Conservation (phyloP, 1,140 invertebrate species). For the Lordiphosa stackelbergi region DNA sequence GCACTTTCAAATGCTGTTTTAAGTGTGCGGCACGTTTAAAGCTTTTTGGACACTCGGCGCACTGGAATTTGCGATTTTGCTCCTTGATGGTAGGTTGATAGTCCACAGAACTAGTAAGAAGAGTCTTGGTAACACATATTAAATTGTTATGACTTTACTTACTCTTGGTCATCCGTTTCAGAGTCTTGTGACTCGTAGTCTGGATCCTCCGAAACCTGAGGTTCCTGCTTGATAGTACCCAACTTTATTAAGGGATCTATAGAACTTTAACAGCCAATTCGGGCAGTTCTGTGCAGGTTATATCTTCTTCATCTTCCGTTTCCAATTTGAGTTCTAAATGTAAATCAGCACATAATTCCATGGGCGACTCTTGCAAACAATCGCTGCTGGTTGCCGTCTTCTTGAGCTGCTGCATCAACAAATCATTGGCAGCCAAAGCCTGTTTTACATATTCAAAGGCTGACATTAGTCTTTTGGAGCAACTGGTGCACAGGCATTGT, state of each 20-base stretch:
- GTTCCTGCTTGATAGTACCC: slow-evolving; percentile 6
- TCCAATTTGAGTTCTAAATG: slow-evolving; percentile 62
- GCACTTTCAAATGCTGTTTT: slow-evolving; percentile 55
- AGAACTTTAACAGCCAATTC: slow-evolving; percentile 41
- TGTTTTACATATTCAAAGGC: slow-evolving; percentile 62
- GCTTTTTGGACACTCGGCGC: slow-evolving; percentile 44
- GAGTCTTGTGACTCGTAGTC: too few relatives aligned
- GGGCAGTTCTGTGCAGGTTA: slow-evolving; percentile 45
- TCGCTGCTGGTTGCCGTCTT: slow-evolving; percentile 24
- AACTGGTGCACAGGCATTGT: slow-evolving; percentile 44
- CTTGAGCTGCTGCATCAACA: slow-evolving; percentile 27
- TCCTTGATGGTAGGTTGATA: too few relatives aligned
- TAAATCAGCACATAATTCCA: slow-evolving; percentile 61
- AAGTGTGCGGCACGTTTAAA: slow-evolving; percentile 44
- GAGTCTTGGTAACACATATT: too few relatives aligned
- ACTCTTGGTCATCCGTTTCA: too few relatives aligned
- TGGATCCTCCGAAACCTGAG: too few relatives aligned
- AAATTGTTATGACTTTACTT: too few relatives aligned
- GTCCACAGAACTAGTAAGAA: too few relatives aligned
- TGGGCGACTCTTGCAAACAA: slow-evolving; percentile 51
- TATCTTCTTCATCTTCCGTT: slow-evolving; percentile 49
- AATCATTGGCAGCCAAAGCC: slow-evolving; percentile 43
- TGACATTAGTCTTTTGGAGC: slow-evolving; percentile 40
- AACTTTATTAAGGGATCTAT: slow-evolving; percentile 53
- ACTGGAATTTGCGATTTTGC: slow-evolving; percentile 21